phyloP scores from a whole-genome alignment of 2,113 vertebrate species.

The Petaurus breviceps region DNA sequence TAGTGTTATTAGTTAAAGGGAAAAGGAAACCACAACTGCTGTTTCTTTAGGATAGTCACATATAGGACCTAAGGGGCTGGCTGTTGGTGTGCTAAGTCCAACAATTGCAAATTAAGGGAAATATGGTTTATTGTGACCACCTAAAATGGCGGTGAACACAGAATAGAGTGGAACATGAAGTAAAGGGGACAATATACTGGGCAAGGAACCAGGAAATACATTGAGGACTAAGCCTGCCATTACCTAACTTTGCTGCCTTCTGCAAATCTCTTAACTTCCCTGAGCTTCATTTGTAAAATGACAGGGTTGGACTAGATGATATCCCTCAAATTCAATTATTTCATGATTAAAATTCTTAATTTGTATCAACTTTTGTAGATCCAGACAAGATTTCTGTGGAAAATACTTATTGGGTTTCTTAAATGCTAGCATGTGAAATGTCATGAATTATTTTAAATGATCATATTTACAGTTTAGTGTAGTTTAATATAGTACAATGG shows the following conservation, averaged over 20 bases:
- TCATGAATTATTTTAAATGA: background rate
- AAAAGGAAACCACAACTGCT: background rate
- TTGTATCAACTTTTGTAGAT: background rate
- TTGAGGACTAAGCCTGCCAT: background rate
- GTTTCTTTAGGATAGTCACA: background rate
- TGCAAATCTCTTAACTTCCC: background rate
- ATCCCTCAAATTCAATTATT: background rate
- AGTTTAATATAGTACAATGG: background rate
- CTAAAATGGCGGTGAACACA: background rate
- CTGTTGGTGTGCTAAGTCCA: background rate
- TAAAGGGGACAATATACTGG: background rate
- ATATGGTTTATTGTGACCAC: background rate
- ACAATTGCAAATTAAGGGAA: background rate
- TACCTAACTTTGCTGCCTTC: background rate
- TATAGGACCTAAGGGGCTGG: background rate
- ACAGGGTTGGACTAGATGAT: too few species aligned
- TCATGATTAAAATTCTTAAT: background rate
- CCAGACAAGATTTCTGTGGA: background rate
- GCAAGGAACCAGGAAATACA: background rate
- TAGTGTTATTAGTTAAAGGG: background rate
- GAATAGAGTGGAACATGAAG: background rate
- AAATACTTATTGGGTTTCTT: background rate
- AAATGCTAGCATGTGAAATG: background rate
- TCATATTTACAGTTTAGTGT: background rate
- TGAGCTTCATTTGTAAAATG: background rate